Evolutionary conservation across 2,888 invertebrate species (phyloP).

Genomic region (Nemapogon koenigi): DNA sequence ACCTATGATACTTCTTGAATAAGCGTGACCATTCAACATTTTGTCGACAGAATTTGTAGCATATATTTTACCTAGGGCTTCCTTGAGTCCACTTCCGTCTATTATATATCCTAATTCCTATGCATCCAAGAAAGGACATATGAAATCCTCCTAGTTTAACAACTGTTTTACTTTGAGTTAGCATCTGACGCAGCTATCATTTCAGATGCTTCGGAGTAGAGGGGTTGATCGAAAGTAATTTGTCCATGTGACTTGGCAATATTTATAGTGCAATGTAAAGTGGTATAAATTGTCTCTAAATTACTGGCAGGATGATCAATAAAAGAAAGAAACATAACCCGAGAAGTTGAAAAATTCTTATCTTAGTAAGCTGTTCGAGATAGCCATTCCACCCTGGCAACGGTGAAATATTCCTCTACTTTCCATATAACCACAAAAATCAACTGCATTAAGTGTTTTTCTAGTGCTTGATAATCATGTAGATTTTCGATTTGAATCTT

Average conservation of each 20-base stretch:
- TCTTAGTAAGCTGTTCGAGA: slow-evolving; percentile 23
- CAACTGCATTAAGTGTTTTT: slow-evolving; percentile 16
- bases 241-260: slow-evolving; percentile 14
- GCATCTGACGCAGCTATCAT: slow-evolving; percentile 17
- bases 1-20: slow-evolving; percentile 25
- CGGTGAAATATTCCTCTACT: slow-evolving; percentile 21
- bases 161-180: slow-evolving; percentile 17
- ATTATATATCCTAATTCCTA: slow-evolving; percentile 31
- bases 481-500: slow-evolving; percentile 21
- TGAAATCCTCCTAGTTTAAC: slow-evolving; percentile 31
- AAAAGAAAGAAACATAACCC: slow-evolving; percentile 17
- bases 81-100: slow-evolving; percentile 25
- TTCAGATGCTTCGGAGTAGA: slow-evolving; percentile 19
- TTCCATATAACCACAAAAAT: slow-evolving; percentile 24
- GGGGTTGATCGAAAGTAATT: slow-evolving; percentile 19
- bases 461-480: slow-evolving; percentile 19
- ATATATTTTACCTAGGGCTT: slow-evolving; percentile 18
- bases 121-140: slow-evolving; percentile 25
- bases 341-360: slow-evolving; percentile 17
- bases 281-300: slow-evolving; percentile 20
- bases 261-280: slow-evolving; percentile 17
- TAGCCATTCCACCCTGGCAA: slow-evolving; percentile 30
- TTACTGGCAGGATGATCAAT: slow-evolving; percentile 19
- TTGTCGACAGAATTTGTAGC: slow-evolving; percentile 26
- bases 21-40: slow-evolving; percentile 26